Percentiles rank a stretch among this genome's conserved stretches.
Evolutionary conservation across 2,888 invertebrate genomes (phyloP).

Genomic region (Drosophila mulleri): DNA sequence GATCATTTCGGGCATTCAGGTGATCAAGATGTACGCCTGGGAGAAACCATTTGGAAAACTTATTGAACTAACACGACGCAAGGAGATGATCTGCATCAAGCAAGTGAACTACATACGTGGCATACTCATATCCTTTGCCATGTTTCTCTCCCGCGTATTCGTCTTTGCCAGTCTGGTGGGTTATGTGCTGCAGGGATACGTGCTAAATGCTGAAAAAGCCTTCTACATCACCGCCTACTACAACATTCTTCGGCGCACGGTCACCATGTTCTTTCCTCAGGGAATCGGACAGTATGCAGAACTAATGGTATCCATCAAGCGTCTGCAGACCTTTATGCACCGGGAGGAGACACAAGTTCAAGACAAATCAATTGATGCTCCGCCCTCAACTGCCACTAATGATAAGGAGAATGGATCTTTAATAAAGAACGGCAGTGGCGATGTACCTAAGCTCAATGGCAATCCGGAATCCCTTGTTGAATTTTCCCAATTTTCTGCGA

Average conservation of each 20-base stretch:
- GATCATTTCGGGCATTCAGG: conserved; percentile 94
- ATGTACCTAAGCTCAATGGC: conserved; percentile 27
- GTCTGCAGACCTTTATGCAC: conserved; percentile 87
- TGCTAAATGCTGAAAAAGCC: conserved; percentile 93
- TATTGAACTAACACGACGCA: conserved; percentile 88
- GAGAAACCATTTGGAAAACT: conserved; percentile 94
- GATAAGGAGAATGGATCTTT: conserved; percentile 49
- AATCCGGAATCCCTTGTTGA: conserved; percentile 83
- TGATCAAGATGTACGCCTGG: conserved; percentile 99
- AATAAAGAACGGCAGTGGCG: conserved; percentile 33
- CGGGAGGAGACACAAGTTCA: conserved; percentile 86
- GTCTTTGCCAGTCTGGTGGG: conserved; percentile 93
- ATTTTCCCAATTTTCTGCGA: conserved; percentile 88
- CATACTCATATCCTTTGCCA: conserved; percentile 91
- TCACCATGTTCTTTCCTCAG: conserved; percentile 94
- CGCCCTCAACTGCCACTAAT: conserved; percentile 7
- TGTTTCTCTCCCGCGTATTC: conserved; percentile 94
- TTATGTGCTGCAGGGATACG: conserved; percentile 89
- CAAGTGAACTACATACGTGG: conserved; percentile 91
- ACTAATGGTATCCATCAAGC: conserved; percentile 87
- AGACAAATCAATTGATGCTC: conserved; percentile 66
- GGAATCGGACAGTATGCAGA: conserved; percentile 89
- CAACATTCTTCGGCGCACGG: conserved; percentile 92
- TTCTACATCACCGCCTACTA: conserved; percentile 95
- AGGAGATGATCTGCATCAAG: conserved; percentile 88